Evolutionary conservation across 1,140 invertebrate species (phyloP), one percentile per base, ranked within the genome.

Genomic region (Mya arenaria): DNA sequence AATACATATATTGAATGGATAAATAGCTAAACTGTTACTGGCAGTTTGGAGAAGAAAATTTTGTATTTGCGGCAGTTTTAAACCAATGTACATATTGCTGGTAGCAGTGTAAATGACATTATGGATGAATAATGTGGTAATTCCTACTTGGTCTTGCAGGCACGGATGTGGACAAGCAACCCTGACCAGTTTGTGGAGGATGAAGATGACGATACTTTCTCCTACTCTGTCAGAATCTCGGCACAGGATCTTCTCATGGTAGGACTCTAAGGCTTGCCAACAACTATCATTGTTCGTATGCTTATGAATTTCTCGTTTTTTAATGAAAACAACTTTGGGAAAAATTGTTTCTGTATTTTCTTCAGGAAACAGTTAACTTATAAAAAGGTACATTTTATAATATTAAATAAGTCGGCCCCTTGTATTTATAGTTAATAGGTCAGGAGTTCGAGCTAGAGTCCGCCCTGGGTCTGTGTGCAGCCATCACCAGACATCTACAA

Each of bases 161-260:
- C 95, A 60, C 94, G 95, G 87, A 89, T 94, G 39, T 97, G 96
- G 96, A 94, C 93, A 41, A 94, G 92, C 36, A 95, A 95, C 93
- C 95, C 95, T 0, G 95, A 96, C 88, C 95, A 95, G 85, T 97
- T 96, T 93, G 95, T 96, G 5, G 96, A 96, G 85, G 96, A 97
- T 89, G 96, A 97, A 88, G 95, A 96, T 88, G 95, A 96, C 77
- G 94, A 95, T 66, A 94, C 94, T 1, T 95, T 94, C 62, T 94
- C 95, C 5, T 96, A 96, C 82, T 96, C 96, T 30, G 95, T 97
- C n/a, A 93, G 96, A 71, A 95, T 96, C 80, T 96, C 96, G 10
- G 96, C 96, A 8, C 95, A 95, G 74, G 96, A 97, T 91, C 92
- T 96, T 4, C 86, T 96, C 8, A 85, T 94, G 89, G 95, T 95